Evolutionary conservation across 2,113 vertebrate species (phyloP).

Genomic region (Marmota monax): DNA sequence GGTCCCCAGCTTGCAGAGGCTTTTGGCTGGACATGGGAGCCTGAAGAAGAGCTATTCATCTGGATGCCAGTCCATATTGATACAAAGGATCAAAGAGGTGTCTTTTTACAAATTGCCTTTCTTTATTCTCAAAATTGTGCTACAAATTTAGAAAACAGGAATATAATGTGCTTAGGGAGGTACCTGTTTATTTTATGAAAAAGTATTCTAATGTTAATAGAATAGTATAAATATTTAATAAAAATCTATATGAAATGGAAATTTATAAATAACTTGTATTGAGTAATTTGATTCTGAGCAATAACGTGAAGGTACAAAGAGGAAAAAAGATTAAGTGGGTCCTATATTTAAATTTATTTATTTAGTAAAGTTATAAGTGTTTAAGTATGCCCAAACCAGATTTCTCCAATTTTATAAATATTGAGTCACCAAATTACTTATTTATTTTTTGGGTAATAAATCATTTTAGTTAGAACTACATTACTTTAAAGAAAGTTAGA

Average conservation of each 20-base stretch:
- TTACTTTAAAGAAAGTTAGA: conserved; percentile 67
- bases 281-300: conserved; percentile 23
- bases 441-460: conserved; percentile 65
- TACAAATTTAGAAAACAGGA: conserved; percentile 41
- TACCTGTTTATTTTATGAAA: conserved; percentile 50
- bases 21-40: neutral
- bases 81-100: neutral
- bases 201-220: conserved; percentile 26
- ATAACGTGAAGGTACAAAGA: conserved; percentile 1
- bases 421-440: conserved; percentile 59
- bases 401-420: conserved; percentile 57
- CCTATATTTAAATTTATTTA: conserved; percentile 52
- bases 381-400: conserved; percentile 50
- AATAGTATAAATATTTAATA: conserved; percentile 46
- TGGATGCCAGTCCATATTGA: neutral
- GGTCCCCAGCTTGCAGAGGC: neutral
- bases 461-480: conserved; percentile 63
- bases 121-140: conserved; percentile 32
- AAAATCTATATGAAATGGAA: conserved; percentile 53
- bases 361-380: conserved; percentile 50
- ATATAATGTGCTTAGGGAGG: neutral
- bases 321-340: conserved; percentile 36
- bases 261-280: conserved; percentile 55
- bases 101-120: neutral
- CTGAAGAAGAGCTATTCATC: neutral